Percentiles rank a stretch among this genome's conserved stretches.
Evolutionary conservation across 2,888 invertebrate genomes (phyloP).

Genomic region (Amorpha juglandis): DNA sequence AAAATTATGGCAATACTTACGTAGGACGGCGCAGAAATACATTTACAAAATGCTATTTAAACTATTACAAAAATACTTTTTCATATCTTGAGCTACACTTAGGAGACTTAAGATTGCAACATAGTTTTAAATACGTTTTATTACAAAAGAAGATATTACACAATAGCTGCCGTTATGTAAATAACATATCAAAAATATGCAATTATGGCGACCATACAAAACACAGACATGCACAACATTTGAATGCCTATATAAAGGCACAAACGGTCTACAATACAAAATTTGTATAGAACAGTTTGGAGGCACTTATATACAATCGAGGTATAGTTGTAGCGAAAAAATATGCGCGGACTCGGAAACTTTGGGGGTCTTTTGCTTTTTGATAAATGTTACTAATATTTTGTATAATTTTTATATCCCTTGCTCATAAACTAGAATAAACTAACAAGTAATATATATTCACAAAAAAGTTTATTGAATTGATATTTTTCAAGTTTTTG

Average conservation of each 20-base stretch:
- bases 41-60: slow-evolving; percentile 8
- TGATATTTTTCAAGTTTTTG: too few species aligned
- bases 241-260: slow-evolving; percentile 8
- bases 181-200: slow-evolving; percentile 6
- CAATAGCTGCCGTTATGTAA: background rate
- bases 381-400: too few species aligned
- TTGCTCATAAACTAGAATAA: too few species aligned
- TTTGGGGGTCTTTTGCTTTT: too few species aligned
- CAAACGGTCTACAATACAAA: background rate
- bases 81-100: background rate
- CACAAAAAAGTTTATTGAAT: too few species aligned
- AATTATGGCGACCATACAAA: background rate
- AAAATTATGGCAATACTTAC: slow-evolving; percentile 28
- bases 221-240: background rate
- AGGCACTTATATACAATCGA: slow-evolving; percentile 5
- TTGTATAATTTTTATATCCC: too few species aligned
- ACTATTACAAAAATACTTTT: slow-evolving; percentile 14
- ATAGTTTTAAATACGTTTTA: slow-evolving; percentile 13
- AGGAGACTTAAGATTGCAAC: slow-evolving; percentile 7
- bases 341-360: background rate
- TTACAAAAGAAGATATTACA: background rate
- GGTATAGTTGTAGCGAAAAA: background rate
- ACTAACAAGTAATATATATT: background rate
- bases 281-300: background rate
- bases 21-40: slow-evolving; percentile 29